Evolutionary conservation across 2,888 invertebrate genomes (phyloP).

Genomic region (Epinotia ramella): DNA sequence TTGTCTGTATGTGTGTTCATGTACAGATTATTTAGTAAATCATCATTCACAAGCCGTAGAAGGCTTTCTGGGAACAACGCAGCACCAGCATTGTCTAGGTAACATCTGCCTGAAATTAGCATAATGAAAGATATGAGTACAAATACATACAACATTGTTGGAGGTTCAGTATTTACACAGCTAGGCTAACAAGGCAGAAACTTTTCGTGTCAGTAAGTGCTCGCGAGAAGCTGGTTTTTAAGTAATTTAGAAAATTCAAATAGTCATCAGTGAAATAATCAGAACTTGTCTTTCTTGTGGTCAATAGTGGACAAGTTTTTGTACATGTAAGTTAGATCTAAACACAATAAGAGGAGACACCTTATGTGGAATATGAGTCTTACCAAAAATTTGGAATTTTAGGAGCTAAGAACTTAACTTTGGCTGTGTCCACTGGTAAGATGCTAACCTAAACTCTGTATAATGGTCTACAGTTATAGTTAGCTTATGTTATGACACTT

Average conservation of each 20-base stretch:
- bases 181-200: background rate
- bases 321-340: no score
- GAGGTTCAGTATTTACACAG: conserved; percentile 9
- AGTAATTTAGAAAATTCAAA: no score
- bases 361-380: no score
- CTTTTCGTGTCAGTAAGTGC: background rate
- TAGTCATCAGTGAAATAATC: background rate
- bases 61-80: conserved; percentile 92
- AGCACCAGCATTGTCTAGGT: conserved; percentile 96
- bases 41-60: conserved; percentile 86
- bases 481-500: background rate
- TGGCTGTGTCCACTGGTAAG: no score
- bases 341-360: no score
- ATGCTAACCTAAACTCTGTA: no score
- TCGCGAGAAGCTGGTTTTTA: background rate
- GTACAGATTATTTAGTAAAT: conserved; percentile 90
- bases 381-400: no score
- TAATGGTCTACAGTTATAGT: background rate
- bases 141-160: background rate
- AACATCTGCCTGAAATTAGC: conserved; percentile 87
- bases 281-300: no score
- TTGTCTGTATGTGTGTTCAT: conserved; percentile 97
- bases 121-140: conserved; percentile 26
- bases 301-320: no score
- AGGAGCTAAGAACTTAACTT: no score